Evolutionary conservation across 2,888 invertebrate genomes (phyloP).

Genomic region (Teinopalpus imperialis): DNA sequence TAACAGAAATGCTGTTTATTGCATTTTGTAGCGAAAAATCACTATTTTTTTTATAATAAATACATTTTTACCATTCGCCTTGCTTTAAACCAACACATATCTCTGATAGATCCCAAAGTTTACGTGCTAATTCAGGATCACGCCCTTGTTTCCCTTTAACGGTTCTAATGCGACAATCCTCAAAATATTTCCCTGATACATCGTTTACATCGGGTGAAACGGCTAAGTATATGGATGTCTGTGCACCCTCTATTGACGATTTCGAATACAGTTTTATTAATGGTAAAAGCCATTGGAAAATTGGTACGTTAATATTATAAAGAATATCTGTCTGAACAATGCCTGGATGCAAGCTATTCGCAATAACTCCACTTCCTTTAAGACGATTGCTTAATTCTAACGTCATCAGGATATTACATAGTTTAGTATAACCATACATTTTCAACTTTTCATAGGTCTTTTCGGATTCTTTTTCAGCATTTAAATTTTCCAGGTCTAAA

Average conservation of each 20-base stretch:
- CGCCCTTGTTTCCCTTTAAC: constrained; percentile 56
- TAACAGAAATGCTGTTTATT: too few species aligned
- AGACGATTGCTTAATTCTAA: constrained; percentile 86
- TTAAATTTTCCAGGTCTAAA: constrained; percentile 36
- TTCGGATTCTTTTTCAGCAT: constrained; percentile 32
- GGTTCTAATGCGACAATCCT: constrained; percentile 71
- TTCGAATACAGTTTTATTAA: constrained; percentile 41
- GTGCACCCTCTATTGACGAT: constrained; percentile 58
- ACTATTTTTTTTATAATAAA: too few species aligned
- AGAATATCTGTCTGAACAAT: constrained; percentile 85
- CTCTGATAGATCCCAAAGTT: constrained; percentile 85
- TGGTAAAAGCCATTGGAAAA: constrained; percentile 58
- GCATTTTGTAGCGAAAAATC: too few species aligned
- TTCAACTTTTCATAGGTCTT: constrained; percentile 30
- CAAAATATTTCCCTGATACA: constrained; percentile 84
- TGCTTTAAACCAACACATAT: constrained; percentile 50
- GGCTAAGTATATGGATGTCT: constrained; percentile 80
- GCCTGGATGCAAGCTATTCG: constrained; percentile 92
- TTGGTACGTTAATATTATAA: constrained; percentile 58
- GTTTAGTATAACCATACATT: constrained; percentile 82
- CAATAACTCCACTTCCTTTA: constrained; percentile 86
- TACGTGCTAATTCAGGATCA: constrained; percentile 73
- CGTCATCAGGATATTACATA: constrained; percentile 87
- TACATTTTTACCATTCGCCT: too few species aligned
- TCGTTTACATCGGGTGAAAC: constrained; percentile 76